Conservation (phyloP, 1,140 invertebrate species). For the Drosophila suzukii region DNA sequence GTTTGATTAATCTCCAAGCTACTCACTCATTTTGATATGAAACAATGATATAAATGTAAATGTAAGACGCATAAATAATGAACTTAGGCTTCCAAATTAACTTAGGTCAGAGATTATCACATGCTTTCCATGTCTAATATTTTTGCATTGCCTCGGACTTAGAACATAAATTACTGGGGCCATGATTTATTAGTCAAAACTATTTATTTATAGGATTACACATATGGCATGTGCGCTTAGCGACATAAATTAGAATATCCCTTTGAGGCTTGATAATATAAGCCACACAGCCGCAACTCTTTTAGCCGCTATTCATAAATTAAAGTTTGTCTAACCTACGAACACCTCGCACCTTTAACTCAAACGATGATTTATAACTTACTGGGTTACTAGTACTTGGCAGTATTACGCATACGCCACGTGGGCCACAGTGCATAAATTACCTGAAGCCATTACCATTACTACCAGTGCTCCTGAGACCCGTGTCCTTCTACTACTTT, state of each 20-base stretch:
- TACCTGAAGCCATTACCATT: constrained; percentile 70
- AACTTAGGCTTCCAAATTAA: neutral
- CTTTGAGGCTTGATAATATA: neutral
- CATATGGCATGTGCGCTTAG: neutral
- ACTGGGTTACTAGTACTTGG: constrained; percentile 13
- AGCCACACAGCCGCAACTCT: neutral
- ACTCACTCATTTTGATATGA: neutral
- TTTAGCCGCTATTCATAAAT: constrained; percentile 7
- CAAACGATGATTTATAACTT: constrained; percentile 33
- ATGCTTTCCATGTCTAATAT: neutral
- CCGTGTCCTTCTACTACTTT: constrained; percentile 13
- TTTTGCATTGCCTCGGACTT: neutral
- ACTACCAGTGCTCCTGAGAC: constrained; percentile 27
- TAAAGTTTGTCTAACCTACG: constrained; percentile 6
- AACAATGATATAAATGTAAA: constrained; percentile 20
- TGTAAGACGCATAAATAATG: constrained; percentile 2
- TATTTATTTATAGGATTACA: neutral
- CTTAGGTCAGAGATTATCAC: constrained; percentile 5
- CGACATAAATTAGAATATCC: neutral
- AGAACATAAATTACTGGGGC: neutral
- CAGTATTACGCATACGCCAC: constrained; percentile 56
- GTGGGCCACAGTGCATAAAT: constrained; percentile 59
- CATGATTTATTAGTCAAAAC: neutral
- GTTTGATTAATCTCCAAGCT: constrained; percentile 11
- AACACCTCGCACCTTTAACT: constrained; percentile 12